A percentile compares a stretch with the other conserved stretches of the same genome.
phyloP scores from a whole-genome alignment of 2,888 invertebrate species.

The Acanthosepion lycidas region DNA sequence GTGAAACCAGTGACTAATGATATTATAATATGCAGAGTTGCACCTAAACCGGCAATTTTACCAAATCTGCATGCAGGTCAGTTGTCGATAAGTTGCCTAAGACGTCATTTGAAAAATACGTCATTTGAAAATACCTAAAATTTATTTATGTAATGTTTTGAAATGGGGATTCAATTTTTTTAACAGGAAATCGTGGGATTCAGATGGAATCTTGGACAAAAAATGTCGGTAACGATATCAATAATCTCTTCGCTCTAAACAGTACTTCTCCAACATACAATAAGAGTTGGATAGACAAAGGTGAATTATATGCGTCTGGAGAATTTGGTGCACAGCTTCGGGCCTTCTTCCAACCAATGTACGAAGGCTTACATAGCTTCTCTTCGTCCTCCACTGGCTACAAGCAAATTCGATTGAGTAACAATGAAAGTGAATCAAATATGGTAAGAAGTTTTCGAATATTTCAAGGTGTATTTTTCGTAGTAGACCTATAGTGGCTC shows the following conservation, averaged over 20 bases:
- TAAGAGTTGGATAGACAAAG: not conserved
- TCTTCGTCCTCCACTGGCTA: not conserved
- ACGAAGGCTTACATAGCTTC: not conserved
- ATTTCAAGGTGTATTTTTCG: not conserved
- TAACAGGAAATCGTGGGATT: not conserved
- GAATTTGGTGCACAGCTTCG: not conserved
- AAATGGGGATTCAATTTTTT: too few species aligned
- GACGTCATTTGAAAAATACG: too few species aligned
- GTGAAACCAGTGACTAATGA: not conserved
- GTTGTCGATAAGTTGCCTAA: not conserved
- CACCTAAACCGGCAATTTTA: not conserved
- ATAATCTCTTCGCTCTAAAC: not conserved
- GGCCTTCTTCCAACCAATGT: not conserved
- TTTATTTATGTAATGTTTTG: not conserved
- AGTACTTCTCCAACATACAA: not conserved
- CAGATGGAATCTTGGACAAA: not conserved
- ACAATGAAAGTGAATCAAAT: not conserved
- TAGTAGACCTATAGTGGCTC: too few species aligned
- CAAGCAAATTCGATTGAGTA: not conserved
- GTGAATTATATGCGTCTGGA: not conserved
- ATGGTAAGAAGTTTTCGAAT: not conserved
- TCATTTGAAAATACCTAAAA: not conserved
- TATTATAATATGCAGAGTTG: not conserved
- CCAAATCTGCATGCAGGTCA: conserved; percentile 36
- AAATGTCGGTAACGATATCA: not conserved